Base-by-base conservation (phyloP, 1,140 invertebrate genomes). In the Micrasema minimum region DNA sequence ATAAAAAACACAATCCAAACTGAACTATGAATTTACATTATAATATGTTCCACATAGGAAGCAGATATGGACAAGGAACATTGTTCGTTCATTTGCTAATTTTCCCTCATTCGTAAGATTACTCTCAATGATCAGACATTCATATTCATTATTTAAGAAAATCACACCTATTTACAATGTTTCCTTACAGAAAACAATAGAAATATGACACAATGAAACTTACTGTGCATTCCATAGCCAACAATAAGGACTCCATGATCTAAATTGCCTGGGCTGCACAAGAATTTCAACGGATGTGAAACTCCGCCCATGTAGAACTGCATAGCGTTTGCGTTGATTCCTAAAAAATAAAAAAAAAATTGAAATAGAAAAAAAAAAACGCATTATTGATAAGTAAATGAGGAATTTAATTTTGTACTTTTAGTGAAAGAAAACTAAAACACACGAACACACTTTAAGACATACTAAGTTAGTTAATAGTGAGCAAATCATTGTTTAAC, bases 231-330 rank as follows among this genome's bases (percentile, higher is more conserved):
- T 59, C 94, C 95, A 80, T 90, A 98, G 68, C 96, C 96, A 20
- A 98, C 96, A 79, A 98, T 95, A 0, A 98, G 83, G 26, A 99
- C 96, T 7, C 96, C 95, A 79, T 97, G 95, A 83, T 97, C 94
- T 14, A 97, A 81, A 81, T 89, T 88, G 0, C 87, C 85, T 0
- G 92, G 92, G 78, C 85, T 90, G 79, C 96, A 99, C 10, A 99
- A 84, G 73, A 95, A 89, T 76, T 92, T 93, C 85, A 89, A 93
- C 0, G 97, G 97, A 87, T 99, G 96, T 0, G 96, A 96, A 9
- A 99, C 90, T n/a, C 97, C 97, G 26, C 96, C 96, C 74, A 96
- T 87, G 80, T 99, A 99, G 83, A 99, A 98, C 87, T 97, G 95
- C 94, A 99, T 98, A 1, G 95, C 95, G 85, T 97, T 97, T 0